Evolutionary conservation across 2,113 vertebrate genomes (phyloP).

Genomic region (Eulemur macaco): DNA sequence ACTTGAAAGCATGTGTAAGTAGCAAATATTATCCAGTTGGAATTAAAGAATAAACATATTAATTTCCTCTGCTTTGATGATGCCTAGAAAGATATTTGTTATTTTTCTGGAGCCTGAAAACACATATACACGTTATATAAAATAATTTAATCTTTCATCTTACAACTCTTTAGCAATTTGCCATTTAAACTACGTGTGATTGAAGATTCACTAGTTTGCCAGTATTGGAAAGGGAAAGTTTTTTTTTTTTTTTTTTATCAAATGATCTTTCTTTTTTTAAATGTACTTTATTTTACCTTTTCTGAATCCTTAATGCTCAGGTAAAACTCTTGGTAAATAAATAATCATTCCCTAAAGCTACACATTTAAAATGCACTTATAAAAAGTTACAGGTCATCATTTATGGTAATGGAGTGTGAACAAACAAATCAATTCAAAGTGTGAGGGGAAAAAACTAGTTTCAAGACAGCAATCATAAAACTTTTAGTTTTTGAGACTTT

Average conservation of each 20-base stretch:
- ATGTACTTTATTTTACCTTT: slow-evolving; percentile 70
- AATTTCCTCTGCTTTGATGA: not conserved
- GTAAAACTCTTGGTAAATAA: slow-evolving; percentile 82
- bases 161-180: not conserved
- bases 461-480: slow-evolving; percentile 73
- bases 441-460: slow-evolving; percentile 75
- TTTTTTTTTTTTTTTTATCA: slow-evolving; percentile 15
- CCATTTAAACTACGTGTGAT: not conserved
- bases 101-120: not conserved
- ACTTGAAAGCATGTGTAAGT: not conserved
- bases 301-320: slow-evolving; percentile 73
- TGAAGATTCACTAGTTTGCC: not conserved
- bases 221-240: not conserved
- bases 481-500: slow-evolving; percentile 64
- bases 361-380: slow-evolving; percentile 83
- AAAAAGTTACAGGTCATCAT: slow-evolving; percentile 79
- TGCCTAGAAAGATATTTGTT: not conserved
- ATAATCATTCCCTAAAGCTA: slow-evolving; percentile 79
- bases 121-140: not conserved
- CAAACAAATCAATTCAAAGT: slow-evolving; percentile 84
- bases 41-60: slow-evolving; percentile 29
- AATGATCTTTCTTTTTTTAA: slow-evolving; percentile 35
- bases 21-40: not conserved
- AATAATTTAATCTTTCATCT: slow-evolving; percentile 28
- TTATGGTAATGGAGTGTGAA: slow-evolving; percentile 82